A percentile compares a stretch with the other conserved stretches of the same genome.
phyloP scores from a whole-genome alignment of 2,888 invertebrate species.

The Ecliptopera silaceata region DNA sequence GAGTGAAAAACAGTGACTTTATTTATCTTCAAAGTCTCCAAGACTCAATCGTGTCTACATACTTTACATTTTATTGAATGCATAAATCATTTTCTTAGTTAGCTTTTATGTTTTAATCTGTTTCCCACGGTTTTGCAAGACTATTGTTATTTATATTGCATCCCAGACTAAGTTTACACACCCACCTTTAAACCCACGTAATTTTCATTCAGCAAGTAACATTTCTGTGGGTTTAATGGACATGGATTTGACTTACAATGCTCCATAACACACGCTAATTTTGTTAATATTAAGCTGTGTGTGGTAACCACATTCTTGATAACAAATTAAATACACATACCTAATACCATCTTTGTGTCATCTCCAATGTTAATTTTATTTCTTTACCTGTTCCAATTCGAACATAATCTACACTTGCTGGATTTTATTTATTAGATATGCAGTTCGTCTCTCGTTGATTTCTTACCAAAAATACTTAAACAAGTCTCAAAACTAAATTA shows the following conservation, averaged over 20 bases:
- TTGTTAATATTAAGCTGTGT: neutral
- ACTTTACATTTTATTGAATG: no score
- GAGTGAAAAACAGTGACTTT: neutral
- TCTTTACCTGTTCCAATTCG: no score
- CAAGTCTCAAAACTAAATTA: slow-evolving; percentile 54
- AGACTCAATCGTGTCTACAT: no score
- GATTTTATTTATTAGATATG: no score
- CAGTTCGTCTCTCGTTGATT: no score
- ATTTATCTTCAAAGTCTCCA: neutral
- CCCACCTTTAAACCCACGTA: neutral
- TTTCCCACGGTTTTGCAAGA: neutral
- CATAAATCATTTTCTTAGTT: no score
- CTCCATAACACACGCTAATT: neutral
- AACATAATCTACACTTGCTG: no score
- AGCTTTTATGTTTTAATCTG: no score
- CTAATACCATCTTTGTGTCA: no score
- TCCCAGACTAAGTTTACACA: neutral
- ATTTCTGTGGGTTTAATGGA: neutral
- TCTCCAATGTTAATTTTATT: no score
- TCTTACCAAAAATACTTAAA: no score
- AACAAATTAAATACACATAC: neutral
- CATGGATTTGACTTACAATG: neutral
- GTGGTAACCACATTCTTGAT: neutral
- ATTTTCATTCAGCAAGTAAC: neutral
- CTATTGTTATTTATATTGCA: neutral